These are phyloP conservation scores for Nemapogon koenigi DNA, from an alignment of 2,888 invertebrate genomes.

Conservation along the genomic window DNA sequence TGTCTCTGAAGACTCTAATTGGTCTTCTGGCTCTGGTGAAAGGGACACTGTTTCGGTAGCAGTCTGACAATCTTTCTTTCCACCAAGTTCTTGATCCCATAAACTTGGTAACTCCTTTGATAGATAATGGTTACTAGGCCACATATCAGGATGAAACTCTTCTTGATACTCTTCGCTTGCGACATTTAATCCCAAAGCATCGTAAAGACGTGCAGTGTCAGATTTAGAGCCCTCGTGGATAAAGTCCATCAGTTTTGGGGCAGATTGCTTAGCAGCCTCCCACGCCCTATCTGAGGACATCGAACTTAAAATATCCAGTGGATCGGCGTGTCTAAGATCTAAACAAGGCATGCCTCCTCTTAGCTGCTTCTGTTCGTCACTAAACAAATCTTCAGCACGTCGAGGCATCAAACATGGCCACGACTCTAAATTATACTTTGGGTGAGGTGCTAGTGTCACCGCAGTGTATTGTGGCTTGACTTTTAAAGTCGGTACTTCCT, in stretches of 20 bases:
- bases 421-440: conserved; percentile 52
- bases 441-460: conserved; percentile 49
- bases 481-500: conserved; percentile 35
- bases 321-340: conserved; percentile 36
- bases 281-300: conserved; percentile 56
- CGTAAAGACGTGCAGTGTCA: conserved; percentile 52
- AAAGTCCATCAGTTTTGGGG: conserved; percentile 55
- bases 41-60: neutral
- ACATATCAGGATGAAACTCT: conserved; percentile 38
- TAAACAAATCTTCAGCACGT: conserved; percentile 36
- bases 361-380: conserved; percentile 38
- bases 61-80: neutral
- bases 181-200: conserved; percentile 42
- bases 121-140: conserved; percentile 29
- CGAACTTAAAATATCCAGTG: conserved; percentile 39
- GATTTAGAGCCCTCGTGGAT: conserved; percentile 55
- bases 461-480: conserved; percentile 41
- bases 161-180: conserved; percentile 35
- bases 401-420: conserved; percentile 54
- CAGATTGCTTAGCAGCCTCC: conserved; percentile 59
- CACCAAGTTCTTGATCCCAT: conserved; percentile 17
- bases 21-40: conserved; percentile 27
- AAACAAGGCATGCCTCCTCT: conserved; percentile 32
- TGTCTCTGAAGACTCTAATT: conserved; percentile 23
- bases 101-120: conserved; percentile 34